Evolutionary conservation across 2,797 vertebrate species (phyloP).

Genomic region (Phalloptychus januarius): DNA sequence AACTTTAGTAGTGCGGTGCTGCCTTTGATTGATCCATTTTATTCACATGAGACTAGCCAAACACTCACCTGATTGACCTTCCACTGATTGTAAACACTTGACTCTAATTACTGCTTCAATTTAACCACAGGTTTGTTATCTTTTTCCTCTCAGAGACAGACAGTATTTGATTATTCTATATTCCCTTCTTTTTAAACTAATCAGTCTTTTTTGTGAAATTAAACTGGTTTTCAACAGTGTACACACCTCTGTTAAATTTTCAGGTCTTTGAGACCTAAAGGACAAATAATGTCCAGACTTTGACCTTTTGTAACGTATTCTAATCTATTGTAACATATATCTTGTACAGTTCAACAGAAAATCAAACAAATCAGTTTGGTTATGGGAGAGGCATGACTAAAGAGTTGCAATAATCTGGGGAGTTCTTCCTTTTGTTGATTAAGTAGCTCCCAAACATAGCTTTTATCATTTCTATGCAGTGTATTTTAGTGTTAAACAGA

Average conservation of each 20-base stretch:
- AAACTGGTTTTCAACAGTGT: too few relatives aligned
- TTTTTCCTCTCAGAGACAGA: not conserved
- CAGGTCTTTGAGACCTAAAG: too few relatives aligned
- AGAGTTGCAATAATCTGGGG: not conserved
- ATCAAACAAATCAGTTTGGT: not conserved
- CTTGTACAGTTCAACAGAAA: not conserved
- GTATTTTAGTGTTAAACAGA: not conserved
- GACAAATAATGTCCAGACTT: not conserved
- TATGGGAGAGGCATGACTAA: not conserved
- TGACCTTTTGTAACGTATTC: not conserved
- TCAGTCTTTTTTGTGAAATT: not conserved
- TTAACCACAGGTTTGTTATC: constrained; percentile 1
- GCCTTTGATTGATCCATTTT: not conserved
- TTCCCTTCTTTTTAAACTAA: not conserved
- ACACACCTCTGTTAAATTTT: not conserved
- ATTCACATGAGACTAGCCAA: not conserved
- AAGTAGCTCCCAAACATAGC: too few relatives aligned
- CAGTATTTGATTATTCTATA: not conserved
- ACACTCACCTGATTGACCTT: constrained; percentile 9
- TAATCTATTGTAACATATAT: not conserved
- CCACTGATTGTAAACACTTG: constrained; percentile 10
- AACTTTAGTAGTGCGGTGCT: not conserved
- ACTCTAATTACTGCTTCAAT: constrained; percentile 7
- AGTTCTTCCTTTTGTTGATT: too few relatives aligned
- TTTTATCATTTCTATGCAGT: too few relatives aligned